Evolutionary conservation across 2,888 invertebrate species (phyloP), one percentile per base, ranked within the genome.

Genomic region (Allygus modestus): DNA sequence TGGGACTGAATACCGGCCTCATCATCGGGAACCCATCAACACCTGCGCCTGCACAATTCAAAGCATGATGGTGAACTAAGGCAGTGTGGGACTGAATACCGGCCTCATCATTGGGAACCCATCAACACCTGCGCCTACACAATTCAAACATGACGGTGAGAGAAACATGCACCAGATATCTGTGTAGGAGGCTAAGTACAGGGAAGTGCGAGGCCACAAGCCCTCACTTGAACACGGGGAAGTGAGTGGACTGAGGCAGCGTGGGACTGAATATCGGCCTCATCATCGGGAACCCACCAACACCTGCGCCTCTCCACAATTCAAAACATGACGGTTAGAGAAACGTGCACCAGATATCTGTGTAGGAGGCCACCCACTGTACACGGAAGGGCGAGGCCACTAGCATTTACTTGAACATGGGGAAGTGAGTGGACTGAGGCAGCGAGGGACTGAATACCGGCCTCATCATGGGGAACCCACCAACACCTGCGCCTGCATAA

Each of bases 171-270:
- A 31, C 31, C 69, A 31, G 37, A 33, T 75, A 75, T 37, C 43
- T 37, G 26, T 43, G 43, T 12, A 20, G 37, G 37, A 71, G 71
- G 20, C 4, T 71, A 71, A 71, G 71, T 71, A 71, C 71, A 33
- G 41, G 20, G 43, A 23, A 43, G 43, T 15, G 31, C 11, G 71
- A 33, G 15, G 71, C 26, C 71, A 33, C 20, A 1, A 65, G 69
- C 12, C 51, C 82, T 82, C 82, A 82, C 51, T 82, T 82, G 82
- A 82, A 82, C 41, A 61, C 69, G 31, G 82, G 82, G 69, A 82
- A 82, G 28, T 43, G 69, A n/a, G 43, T 65, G 9, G 82, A 20
- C 73, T 75, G 73, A 7, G 73, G 41, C 73, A 43, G 15, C 9
- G 73, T 37, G 73, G 73, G 73, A 15, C 73, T 75, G 43, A 33